Evolutionary conservation across 2,888 invertebrate genomes (phyloP).

Genomic region (Aradus depressus): DNA sequence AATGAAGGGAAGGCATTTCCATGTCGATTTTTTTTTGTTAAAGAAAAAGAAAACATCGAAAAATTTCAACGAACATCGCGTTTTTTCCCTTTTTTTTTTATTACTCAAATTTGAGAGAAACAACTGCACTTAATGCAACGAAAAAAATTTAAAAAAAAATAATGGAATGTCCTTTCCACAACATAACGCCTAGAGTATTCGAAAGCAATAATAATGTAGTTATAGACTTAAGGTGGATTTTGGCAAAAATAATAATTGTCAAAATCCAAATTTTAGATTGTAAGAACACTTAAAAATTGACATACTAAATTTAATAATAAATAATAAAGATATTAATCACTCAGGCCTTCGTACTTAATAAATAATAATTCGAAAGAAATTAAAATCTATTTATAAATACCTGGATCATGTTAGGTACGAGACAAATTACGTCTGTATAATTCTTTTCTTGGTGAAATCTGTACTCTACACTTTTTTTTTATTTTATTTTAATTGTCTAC

Average conservation of each 20-base stretch:
- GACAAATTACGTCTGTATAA: too few relatives aligned
- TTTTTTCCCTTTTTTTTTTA: neutral
- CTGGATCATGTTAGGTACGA: too few relatives aligned
- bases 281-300: too few relatives aligned
- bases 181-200: constrained; percentile 26
- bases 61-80: constrained; percentile 9
- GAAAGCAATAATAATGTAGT: constrained; percentile 28
- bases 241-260: too few relatives aligned
- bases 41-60: constrained; percentile 12
- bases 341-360: neutral
- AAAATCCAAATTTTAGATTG: too few relatives aligned
- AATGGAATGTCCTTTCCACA: constrained; percentile 9
- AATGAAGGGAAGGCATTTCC: constrained; percentile 23
- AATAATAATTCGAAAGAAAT: neutral
- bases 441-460: too few relatives aligned
- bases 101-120: constrained; percentile 7
- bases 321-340: too few relatives aligned
- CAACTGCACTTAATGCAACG: neutral
- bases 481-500: too few relatives aligned
- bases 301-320: too few relatives aligned
- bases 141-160: neutral
- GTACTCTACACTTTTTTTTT: too few relatives aligned
- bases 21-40: neutral
- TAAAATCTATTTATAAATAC: neutral
- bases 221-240: too few relatives aligned